Conservation (phyloP, 1,140 invertebrate genomes). For the Papilio glaucus region DNA sequence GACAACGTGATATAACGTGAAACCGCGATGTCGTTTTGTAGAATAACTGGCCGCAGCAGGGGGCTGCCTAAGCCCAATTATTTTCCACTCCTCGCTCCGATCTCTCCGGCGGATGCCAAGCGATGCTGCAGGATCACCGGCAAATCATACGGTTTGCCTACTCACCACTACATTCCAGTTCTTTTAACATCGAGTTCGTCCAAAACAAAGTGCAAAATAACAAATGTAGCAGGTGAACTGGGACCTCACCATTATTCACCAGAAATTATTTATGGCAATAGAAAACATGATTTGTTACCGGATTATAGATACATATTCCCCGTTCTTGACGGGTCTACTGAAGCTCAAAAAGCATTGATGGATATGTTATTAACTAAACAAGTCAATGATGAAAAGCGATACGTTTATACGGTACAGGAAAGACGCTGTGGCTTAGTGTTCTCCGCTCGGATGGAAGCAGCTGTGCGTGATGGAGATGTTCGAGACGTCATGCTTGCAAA, state of each 20-base stretch:
- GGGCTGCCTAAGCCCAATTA: conserved; percentile 93
- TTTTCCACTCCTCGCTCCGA: conserved; percentile 91
- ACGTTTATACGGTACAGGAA: conserved; percentile 90
- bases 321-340: conserved; percentile 86
- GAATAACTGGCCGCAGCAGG: conserved; percentile 91
- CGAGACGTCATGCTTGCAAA: conserved; percentile 90
- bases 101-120: conserved; percentile 91
- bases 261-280: conserved; percentile 85
- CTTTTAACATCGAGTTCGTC: conserved; percentile 85
- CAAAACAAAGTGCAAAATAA: conserved; percentile 87
- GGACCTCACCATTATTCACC: conserved; percentile 85
- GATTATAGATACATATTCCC: conserved; percentile 91
- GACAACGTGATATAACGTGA: conserved; percentile 55
- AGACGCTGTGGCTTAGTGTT: conserved; percentile 90
- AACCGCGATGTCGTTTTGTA: conserved; percentile 87
- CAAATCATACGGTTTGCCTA: conserved; percentile 89
- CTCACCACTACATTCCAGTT: conserved; percentile 92
- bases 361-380: conserved; percentile 86
- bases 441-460: conserved; percentile 88
- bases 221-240: conserved; percentile 84
- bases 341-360: conserved; percentile 85
- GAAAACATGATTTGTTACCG: conserved; percentile 86
- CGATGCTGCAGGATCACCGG: conserved; percentile 92
- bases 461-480: conserved; percentile 90
- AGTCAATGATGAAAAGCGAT: conserved; percentile 84